Percentiles rank a stretch among this genome's conserved stretches.
phyloP scores from a whole-genome alignment of 2,888 invertebrate genomes.

The Kryphioiulus occultus region DNA sequence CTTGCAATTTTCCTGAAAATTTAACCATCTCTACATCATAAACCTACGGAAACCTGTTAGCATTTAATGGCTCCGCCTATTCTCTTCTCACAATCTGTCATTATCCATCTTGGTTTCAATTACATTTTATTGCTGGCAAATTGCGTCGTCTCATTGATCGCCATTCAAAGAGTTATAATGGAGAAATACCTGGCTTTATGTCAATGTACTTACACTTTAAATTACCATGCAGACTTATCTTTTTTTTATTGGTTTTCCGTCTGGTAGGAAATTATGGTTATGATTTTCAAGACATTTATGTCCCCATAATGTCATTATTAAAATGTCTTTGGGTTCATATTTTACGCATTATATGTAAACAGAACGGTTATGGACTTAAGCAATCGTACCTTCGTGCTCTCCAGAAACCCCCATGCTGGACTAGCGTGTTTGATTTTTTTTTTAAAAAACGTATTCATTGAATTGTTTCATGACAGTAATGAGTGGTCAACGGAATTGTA shows the following conservation, averaged over 20 bases:
- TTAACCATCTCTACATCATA: neutral
- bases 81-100: neutral
- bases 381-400: too few relatives aligned
- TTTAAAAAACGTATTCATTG: neutral
- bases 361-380: too few relatives aligned
- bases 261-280: too few relatives aligned
- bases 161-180: neutral
- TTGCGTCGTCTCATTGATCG: neutral
- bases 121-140: neutral
- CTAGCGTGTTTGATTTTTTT: too few relatives aligned
- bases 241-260: too few relatives aligned
- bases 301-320: too few relatives aligned
- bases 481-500: neutral
- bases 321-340: too few relatives aligned
- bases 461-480: neutral
- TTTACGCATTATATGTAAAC: too few relatives aligned
- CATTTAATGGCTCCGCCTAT: neutral
- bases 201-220: neutral
- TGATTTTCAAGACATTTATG: too few relatives aligned
- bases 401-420: too few relatives aligned
- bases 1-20: neutral
- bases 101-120: neutral
- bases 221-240: too few relatives aligned
- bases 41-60: neutral
- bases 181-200: neutral